Conservation (phyloP, 2,888 invertebrate species). For the Synanthedon formicaeformis region DNA sequence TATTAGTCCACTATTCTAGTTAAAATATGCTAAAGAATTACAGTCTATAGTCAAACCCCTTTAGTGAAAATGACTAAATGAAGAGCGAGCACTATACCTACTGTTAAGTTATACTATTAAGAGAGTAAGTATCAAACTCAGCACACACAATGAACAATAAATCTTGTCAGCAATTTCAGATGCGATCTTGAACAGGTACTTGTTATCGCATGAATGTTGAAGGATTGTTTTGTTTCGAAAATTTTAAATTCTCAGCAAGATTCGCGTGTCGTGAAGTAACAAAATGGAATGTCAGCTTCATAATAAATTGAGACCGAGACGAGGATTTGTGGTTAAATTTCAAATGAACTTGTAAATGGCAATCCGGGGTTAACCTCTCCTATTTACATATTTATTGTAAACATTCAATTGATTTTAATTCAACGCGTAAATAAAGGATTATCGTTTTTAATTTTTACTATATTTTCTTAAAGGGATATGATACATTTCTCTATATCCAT, state of each 20-base stretch:
- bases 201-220: conserved; percentile 7
- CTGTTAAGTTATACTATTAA: background rate
- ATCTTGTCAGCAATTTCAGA: conserved; percentile 12
- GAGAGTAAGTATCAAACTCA: conserved; percentile 4
- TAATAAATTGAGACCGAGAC: background rate
- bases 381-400: too few species aligned
- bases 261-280: background rate
- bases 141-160: conserved; percentile 6
- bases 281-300: background rate
- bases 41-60: too few species aligned
- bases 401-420: too few species aligned
- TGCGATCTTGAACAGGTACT: conserved; percentile 11
- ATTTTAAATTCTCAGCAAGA: conserved; percentile 1
- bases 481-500: too few species aligned
- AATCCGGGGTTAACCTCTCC: background rate
- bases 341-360: background rate
- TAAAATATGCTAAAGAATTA: too few species aligned
- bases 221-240: background rate
- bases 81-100: too few species aligned
- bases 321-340: background rate
- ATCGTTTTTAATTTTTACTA: too few species aligned
- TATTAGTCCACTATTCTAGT: too few species aligned
- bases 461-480: too few species aligned
- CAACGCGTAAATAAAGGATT: too few species aligned
- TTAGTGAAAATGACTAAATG: too few species aligned